These are phyloP conservation scores for Cataglyphis cursor DNA, from an alignment of 2,888 invertebrate genomes.

Conservation along the genomic window DNA sequence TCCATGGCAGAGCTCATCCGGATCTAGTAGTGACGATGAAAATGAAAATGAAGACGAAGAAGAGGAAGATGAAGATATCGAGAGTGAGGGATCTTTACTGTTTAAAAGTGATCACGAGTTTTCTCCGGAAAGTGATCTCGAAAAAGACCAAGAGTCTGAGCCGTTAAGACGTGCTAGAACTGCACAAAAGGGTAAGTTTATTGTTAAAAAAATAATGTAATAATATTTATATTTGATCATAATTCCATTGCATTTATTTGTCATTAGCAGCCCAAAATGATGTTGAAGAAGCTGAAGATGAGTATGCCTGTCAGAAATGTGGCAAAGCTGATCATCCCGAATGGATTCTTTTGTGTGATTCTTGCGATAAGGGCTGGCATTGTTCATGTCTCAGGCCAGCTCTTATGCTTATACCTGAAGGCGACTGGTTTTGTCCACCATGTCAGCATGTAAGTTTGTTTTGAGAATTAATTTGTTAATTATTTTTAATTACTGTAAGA, in stretches of 20 bases:
- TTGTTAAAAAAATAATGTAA: neutral
- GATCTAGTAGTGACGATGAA: constrained; percentile 86
- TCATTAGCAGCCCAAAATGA: constrained; percentile 81
- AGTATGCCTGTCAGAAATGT: constrained; percentile 96
- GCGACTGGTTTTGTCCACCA: constrained; percentile 99
- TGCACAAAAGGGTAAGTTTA: constrained; percentile 90
- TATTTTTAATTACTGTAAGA: neutral
- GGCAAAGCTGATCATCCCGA: constrained; percentile 97
- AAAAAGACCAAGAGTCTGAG: constrained; percentile 91
- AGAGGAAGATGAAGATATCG: constrained; percentile 86
- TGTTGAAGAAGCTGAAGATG: constrained; percentile 87
- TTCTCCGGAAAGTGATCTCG: constrained; percentile 95
- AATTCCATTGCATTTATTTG: constrained; percentile 18
- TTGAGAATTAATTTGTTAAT: neutral
- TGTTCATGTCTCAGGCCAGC: constrained; percentile 97
- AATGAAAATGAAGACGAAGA: constrained; percentile 86
- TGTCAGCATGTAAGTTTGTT: constrained; percentile 95
- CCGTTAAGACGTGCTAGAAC: constrained; percentile 95
- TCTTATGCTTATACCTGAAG: constrained; percentile 97
- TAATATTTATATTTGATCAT: neutral
- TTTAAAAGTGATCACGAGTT: constrained; percentile 97
- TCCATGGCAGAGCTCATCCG: constrained; percentile 89
- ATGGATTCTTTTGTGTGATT: constrained; percentile 98
- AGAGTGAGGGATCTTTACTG: constrained; percentile 86
- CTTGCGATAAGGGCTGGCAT: constrained; percentile 99